phyloP scores from a whole-genome alignment of 1,140 invertebrate species.

The Heliconius hermathena region DNA sequence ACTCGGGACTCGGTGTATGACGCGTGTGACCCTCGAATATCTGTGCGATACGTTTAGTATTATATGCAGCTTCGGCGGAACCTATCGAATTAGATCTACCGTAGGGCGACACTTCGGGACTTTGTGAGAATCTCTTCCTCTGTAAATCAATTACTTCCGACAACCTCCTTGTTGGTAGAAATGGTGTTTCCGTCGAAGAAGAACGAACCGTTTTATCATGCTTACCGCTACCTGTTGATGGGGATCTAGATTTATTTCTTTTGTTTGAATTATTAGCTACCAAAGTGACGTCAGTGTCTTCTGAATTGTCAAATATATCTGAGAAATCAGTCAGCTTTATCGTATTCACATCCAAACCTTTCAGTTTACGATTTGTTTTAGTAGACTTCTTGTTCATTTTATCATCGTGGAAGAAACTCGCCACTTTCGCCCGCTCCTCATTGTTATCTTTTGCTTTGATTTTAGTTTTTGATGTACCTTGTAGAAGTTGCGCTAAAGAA shows the following conservation, averaged over 20 bases:
- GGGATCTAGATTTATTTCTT: conserved; percentile 41
- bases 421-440: conserved; percentile 45
- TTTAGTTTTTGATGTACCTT: conserved; percentile 51
- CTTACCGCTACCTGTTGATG: conserved; percentile 40
- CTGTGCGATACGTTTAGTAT: conserved; percentile 61
- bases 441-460: conserved; percentile 43
- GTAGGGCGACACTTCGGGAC: conserved; percentile 47
- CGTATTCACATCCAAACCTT: conserved; percentile 61
- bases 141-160: conserved; percentile 52
- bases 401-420: conserved; percentile 54
- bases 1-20: conserved; percentile 55
- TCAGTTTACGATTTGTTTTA: conserved; percentile 55
- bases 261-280: conserved; percentile 40
- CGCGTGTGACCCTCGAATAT: conserved; percentile 62
- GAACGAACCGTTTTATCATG: conserved; percentile 46
- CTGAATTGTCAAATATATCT: conserved; percentile 56
- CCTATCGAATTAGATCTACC: conserved; percentile 61
- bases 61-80: conserved; percentile 50
- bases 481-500: conserved; percentile 58
- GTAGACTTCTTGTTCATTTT: conserved; percentile 40
- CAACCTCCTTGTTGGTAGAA: conserved; percentile 44
- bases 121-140: conserved; percentile 49
- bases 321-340: conserved; percentile 58
- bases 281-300: conserved; percentile 58
- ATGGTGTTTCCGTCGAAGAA: conserved; percentile 46